Evolutionary conservation across 1,140 invertebrate species (phyloP), one percentile per base, ranked within the genome.

Genomic region (Copidosoma floridanum): DNA sequence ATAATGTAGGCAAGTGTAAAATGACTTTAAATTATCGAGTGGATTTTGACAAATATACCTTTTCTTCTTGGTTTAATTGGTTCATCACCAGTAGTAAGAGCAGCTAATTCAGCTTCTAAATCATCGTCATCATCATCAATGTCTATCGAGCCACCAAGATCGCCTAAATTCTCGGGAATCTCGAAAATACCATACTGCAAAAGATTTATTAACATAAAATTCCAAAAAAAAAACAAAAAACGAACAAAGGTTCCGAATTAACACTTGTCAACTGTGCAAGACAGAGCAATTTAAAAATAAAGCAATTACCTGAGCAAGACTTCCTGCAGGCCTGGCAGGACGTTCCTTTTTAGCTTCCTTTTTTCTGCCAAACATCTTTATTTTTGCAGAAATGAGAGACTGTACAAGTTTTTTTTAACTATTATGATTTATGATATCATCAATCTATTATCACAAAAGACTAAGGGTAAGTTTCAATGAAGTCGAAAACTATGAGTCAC

Each of bases 31-130:
- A n/a, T n/a, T n/a, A 8, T n/a, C n/a, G n/a, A n/a, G n/a, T n/a
- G n/a, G 21, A 2, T 14, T 54, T 53, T 38, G 18, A 21, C 41
- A 38, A 29, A 55, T 50, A 77, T 74, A 71, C 81, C 81, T 72
- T 81, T 85, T 7, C n/a, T n/a, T n/a, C n/a, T 69, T 65, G 77
- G 82, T 79, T 67, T 80, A 76, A 68, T 72, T 74, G 77, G 58
- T 54, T 70, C 74, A 44, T 80, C 77, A 27, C 84, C 85, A 41
- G 85, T 81, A 56, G 88, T 84, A 35, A 95, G 84, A 4, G 88
- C 90, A 47, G 88, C 83, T 50, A 95, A 77, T 77, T 97, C 93
- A 21, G 91, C 91, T 77, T 96, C 93, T 23, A 95, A 80, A 70
- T 93, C 92, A 60, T 87, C 88, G 71, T 95, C 90, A 73, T 85